Evolutionary conservation across 92 coral and sea anemone species (phyloP).

Genomic region (Umimayanthus kanabou): DNA sequence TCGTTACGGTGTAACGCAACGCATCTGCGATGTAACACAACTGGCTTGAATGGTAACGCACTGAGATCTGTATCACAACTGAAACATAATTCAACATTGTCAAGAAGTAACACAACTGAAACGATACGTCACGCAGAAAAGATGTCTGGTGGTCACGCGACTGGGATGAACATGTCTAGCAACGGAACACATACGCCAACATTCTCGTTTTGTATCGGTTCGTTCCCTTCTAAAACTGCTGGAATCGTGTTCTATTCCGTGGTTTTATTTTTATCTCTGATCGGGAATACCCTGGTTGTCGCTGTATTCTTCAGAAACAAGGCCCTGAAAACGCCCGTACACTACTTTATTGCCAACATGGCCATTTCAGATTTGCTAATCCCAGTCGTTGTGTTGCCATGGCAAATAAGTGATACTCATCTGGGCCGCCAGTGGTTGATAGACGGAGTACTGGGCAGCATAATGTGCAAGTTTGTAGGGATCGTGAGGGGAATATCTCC

Average conservation of each 20-base stretch:
- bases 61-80: not conserved
- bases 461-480: slow-evolving; percentile 27
- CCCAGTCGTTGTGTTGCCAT: slow-evolving; percentile 29
- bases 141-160: not conserved
- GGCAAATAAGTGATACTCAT: slow-evolving; percentile 29
- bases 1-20: not conserved
- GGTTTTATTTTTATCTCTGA: not conserved
- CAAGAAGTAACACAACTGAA: not conserved
- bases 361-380: slow-evolving; percentile 38
- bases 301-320: slow-evolving; percentile 18
- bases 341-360: slow-evolving; percentile 36
- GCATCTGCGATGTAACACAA: not conserved
- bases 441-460: slow-evolving; percentile 13
- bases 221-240: slow-evolving; percentile 6
- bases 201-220: slow-evolving; percentile 9
- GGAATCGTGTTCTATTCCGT: not conserved
- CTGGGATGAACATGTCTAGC: not conserved
- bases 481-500: slow-evolving; percentile 30
- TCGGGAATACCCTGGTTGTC: slow-evolving; percentile 6
- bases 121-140: not conserved
- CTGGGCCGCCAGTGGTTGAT: slow-evolving; percentile 7
- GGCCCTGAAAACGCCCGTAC: slow-evolving; percentile 15
- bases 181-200: not conserved
- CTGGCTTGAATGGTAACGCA: slow-evolving; percentile 1
- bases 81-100: not conserved